Percentiles rank a stretch among this genome's conserved stretches.
These are phyloP conservation scores for Sylvilagus bachmani DNA, from an alignment of 2,113 vertebrate species.

Conservation along the genomic window DNA sequence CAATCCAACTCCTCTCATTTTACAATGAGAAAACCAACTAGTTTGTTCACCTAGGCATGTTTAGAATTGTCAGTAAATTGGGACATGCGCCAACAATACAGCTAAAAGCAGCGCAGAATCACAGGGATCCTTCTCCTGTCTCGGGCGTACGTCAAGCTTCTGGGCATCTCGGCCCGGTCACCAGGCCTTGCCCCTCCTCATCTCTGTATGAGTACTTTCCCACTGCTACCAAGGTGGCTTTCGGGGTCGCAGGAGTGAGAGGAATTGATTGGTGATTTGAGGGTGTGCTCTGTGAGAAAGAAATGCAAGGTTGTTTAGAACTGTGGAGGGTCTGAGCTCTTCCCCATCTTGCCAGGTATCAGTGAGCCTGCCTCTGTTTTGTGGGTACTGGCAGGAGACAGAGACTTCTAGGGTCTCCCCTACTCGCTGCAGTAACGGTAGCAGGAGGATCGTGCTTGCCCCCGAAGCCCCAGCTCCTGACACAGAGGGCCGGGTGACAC, in stretches of 20 bases:
- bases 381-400: not conserved
- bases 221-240: not conserved
- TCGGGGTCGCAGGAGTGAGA: not conserved
- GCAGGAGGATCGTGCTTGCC: not conserved
- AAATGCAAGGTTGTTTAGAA: not conserved
- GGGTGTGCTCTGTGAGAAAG: not conserved
- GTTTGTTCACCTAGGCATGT: conserved; percentile 29
- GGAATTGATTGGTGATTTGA: not conserved
- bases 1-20: conserved; percentile 34
- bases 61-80: conserved; percentile 33
- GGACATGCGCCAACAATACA: conserved; percentile 4
- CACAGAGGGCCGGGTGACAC: not conserved
- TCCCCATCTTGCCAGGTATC: not conserved
- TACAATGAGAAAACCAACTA: conserved; percentile 16
- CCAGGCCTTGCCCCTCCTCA: conserved; percentile 8
- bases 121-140: not conserved
- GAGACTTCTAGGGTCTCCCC: not conserved
- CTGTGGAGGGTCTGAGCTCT: not conserved
- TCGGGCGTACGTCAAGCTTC: conserved; percentile 40
- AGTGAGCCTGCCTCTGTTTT: not conserved
- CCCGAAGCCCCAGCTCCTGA: not conserved
- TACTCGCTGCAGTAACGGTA: not conserved
- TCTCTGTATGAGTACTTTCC: not conserved
- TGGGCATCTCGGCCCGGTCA: not conserved
- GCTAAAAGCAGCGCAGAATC: conserved; percentile 26